phyloP scores from a whole-genome alignment of 2,797 vertebrate species.

The Cirrhinus mrigala region DNA sequence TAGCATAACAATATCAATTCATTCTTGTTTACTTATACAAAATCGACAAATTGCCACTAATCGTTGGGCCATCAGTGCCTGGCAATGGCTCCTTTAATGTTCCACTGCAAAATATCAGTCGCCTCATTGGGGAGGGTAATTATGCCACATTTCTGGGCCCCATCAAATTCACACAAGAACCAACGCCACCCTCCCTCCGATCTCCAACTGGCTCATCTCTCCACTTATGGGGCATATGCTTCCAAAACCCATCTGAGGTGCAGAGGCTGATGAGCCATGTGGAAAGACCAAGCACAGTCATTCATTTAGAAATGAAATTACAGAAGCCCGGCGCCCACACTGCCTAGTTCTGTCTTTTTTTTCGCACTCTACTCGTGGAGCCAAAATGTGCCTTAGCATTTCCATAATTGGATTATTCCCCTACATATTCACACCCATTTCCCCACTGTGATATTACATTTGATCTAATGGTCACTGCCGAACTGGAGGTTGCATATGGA shows the following conservation, averaged over 20 bases:
- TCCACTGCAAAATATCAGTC: slow-evolving; percentile 47
- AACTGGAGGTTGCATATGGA: slow-evolving; percentile 8
- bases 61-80: slow-evolving; percentile 40
- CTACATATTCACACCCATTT: slow-evolving; percentile 33
- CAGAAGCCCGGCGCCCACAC: slow-evolving; percentile 12
- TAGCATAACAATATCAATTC: slow-evolving; percentile 36
- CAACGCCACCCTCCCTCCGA: neutral
- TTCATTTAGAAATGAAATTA: slow-evolving; percentile 67
- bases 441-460: slow-evolving; percentile 45
- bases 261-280: slow-evolving; percentile 60
- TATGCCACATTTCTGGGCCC: slow-evolving; percentile 46
- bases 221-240: slow-evolving; percentile 56
- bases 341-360: slow-evolving; percentile 16
- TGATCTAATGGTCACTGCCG: slow-evolving; percentile 45
- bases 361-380: slow-evolving; percentile 9
- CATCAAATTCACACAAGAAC: slow-evolving; percentile 41
- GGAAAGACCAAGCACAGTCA: slow-evolving; percentile 48
- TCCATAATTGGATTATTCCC: slow-evolving; percentile 50
- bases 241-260: slow-evolving; percentile 54
- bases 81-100: slow-evolving; percentile 46
- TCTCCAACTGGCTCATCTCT: slow-evolving; percentile 48
- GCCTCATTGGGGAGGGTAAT: slow-evolving; percentile 54
- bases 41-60: slow-evolving; percentile 46
- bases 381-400: slow-evolving; percentile 47
- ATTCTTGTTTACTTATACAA: slow-evolving; percentile 44